Evolutionary conservation across 2,888 invertebrate species (phyloP).

Genomic region (Parelbella ahira): DNA sequence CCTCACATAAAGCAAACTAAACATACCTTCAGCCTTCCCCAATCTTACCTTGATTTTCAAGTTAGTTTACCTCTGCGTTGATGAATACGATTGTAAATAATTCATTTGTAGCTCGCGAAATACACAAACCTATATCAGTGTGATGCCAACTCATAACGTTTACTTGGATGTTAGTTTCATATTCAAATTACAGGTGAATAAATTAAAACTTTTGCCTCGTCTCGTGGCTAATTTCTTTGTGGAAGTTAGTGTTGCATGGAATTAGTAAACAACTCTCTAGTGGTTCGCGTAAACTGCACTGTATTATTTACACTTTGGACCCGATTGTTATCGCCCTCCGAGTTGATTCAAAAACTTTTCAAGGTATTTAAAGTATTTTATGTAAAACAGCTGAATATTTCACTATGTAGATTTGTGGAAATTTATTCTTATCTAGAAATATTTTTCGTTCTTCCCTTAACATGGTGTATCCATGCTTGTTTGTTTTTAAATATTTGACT

Average conservation of each 20-base stretch:
- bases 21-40: too few relatives aligned
- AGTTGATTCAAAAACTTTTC: too few relatives aligned
- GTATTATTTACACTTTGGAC: conserved; percentile 20
- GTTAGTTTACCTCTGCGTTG: too few relatives aligned
- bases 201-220: conserved; percentile 49
- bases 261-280: conserved; percentile 46
- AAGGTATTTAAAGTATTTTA: conserved; percentile 7
- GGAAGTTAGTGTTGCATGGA: conserved; percentile 56
- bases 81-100: too few relatives aligned
- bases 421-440: not conserved
- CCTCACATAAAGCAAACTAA: too few relatives aligned
- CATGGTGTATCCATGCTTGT: too few relatives aligned
- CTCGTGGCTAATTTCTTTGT: conserved; percentile 53
- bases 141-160: conserved; percentile 10
- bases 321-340: conserved; percentile 1
- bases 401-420: not conserved
- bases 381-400: conserved; percentile 3
- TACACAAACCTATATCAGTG: not conserved
- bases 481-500: too few relatives aligned
- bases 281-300: conserved; percentile 32
- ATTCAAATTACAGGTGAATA: conserved; percentile 65
- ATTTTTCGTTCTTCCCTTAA: not conserved
- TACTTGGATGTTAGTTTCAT: conserved; percentile 39
- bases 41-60: too few relatives aligned
- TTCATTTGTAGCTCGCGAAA: too few relatives aligned